Evolutionary conservation across 2,797 vertebrate genomes (phyloP).

Genomic region (Enteromius thamalakanensis): DNA sequence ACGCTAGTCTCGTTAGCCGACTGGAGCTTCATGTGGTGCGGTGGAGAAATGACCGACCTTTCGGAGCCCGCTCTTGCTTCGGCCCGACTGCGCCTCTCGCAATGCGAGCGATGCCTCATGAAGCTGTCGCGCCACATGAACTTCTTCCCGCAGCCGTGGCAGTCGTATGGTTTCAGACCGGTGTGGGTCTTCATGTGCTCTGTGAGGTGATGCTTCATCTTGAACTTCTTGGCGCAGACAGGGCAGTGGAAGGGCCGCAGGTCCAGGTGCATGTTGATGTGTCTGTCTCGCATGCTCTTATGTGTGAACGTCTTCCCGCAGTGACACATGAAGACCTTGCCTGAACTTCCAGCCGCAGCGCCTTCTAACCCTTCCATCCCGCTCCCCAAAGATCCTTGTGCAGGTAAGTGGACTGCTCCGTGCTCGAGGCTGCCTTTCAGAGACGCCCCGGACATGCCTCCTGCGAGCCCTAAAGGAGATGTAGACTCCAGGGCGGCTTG

Average conservation of each 20-base stretch:
- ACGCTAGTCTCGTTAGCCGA: slow-evolving; percentile 65
- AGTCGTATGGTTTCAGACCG: slow-evolving; percentile 91
- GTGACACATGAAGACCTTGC: slow-evolving; percentile 92
- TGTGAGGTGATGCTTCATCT: slow-evolving; percentile 96
- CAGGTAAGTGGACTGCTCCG: slow-evolving; percentile 76
- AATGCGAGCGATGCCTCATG: slow-evolving; percentile 90
- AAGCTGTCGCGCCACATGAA: slow-evolving; percentile 99
- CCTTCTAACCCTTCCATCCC: slow-evolving; percentile 67
- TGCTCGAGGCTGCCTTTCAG: slow-evolving; percentile 79
- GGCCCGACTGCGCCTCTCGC: slow-evolving; percentile 76
- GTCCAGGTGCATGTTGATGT: slow-evolving; percentile 97
- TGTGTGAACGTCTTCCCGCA: slow-evolving; percentile 94
- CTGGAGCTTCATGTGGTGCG: slow-evolving; percentile 64
- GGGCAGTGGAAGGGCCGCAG: slow-evolving; percentile 92
- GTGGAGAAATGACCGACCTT: slow-evolving; percentile 64
- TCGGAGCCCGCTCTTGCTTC: slow-evolving; percentile 58
- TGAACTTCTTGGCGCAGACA: slow-evolving; percentile 92
- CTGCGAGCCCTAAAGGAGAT: slow-evolving; percentile 63
- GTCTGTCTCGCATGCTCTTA: slow-evolving; percentile 92
- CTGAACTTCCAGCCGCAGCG: slow-evolving; percentile 56
- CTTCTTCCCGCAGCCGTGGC: slow-evolving; percentile 87
- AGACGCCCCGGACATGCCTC: slow-evolving; percentile 65
- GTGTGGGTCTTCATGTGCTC: slow-evolving; percentile 99
- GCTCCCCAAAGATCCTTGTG: slow-evolving; percentile 61
- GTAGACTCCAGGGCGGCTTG: slow-evolving; percentile 72